Conservation (phyloP, 1,140 invertebrate genomes). For the Streblospio benedicti region DNA sequence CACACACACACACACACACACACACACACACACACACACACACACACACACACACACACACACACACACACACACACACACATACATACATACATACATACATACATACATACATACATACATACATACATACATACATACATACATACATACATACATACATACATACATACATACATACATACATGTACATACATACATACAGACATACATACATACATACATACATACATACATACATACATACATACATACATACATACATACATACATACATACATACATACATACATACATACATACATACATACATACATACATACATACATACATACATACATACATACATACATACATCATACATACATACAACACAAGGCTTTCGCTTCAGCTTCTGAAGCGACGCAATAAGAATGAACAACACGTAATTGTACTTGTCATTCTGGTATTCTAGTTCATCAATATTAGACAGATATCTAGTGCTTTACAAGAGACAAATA, state of each 20-base stretch:
- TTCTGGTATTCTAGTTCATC: too few relatives aligned
- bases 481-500: too few relatives aligned
- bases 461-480: too few relatives aligned
- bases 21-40: not conserved
- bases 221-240: not conserved
- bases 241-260: not conserved
- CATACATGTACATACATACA: not conserved
- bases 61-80: conserved; percentile 4
- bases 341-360: too few relatives aligned
- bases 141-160: conserved; percentile 7
- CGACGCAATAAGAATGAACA: too few relatives aligned
- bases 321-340: not conserved
- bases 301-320: conserved; percentile 2
- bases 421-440: too few relatives aligned
- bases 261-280: not conserved
- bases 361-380: too few relatives aligned
- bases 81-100: not conserved
- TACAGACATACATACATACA: not conserved
- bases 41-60: conserved; percentile 4
- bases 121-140: conserved; percentile 8
- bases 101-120: conserved; percentile 6
- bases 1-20: not conserved
- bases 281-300: conserved; percentile 3
- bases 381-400: too few relatives aligned
- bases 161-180: too few relatives aligned